Base-by-base conservation (phyloP, 2,797 vertebrate species). In the Tragelaphus oryx region DNA sequence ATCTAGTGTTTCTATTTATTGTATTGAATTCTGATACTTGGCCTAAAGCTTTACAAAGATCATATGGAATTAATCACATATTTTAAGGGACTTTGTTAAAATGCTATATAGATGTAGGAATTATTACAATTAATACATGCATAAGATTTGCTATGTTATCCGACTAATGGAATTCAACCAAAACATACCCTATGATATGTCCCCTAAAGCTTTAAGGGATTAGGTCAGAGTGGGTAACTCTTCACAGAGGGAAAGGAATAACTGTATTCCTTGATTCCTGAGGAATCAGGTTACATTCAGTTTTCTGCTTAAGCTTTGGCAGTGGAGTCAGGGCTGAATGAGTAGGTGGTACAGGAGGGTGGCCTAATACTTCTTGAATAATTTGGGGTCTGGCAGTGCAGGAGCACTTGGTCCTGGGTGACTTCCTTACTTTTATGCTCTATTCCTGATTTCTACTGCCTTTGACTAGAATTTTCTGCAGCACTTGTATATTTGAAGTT, bases 401-500 rank as follows among this genome's bases (percentile, higher is more conserved):
- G n/a, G 5, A 75, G 24, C 2, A 7, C 11, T 78, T 71, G 24
- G 48, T 22, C 11, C 44, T 83, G 30, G 59, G 44, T 37, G 14
- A 26, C 54, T 87, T 89, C 10, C n/a, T 74, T 80, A 6, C 6
- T 76, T 50, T 30, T 4, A 4, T 8, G 46, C 24, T 74, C 71
- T 89, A 3, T 92, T 96, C n/a, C 37, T 86, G 20, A 55, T 50
- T 74, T 71, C 14, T 74, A 8, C 18, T 68, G 7, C 30, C 81
- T 91, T 78, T 86, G 37, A 82, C 8, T 88, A 57, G 44, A 96
- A 68, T 79, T 96, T 85, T 93, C 48, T 83, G 28, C 18, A 91
- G n/a, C 18, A n/a, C 65, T 50, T 97, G 44, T 84, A 18, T 86
- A 86, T 87, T 83, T 76, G 74, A 93, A 96, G 71, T 93, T 76